Base-by-base conservation (phyloP, 2,113 vertebrate species). In the Notechis scutatus region DNA sequence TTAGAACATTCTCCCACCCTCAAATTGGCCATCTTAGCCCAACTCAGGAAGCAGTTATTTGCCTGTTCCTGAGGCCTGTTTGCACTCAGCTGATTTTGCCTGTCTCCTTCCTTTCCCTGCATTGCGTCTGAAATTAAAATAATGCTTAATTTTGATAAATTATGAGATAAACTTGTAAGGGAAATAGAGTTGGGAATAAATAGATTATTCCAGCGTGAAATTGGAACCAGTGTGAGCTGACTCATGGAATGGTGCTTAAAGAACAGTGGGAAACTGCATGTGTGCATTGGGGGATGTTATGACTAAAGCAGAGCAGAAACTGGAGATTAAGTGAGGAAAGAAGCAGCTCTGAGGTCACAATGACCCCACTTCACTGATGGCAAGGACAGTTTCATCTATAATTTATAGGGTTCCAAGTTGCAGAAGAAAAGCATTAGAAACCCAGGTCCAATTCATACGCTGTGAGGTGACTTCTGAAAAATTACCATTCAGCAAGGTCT, bases 311-410 rank as follows among this genome's bases (percentile, higher is more conserved):
- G 94, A 95, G 90, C 94, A 92, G 87, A 94, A 94, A 90, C 64
- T 95, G 94, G 96, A 92, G 94, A 96, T 61, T 81, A 97, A 94
- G 91, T 94, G 92, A 95, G 94, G 94, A 96, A 93, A 90, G 85
- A 94, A 93, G 64, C 74, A 96, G 93, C 93, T 55, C 91, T 91
- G 45, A 94, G 61, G 61, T 50, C 90, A 92, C 94, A 93, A 92
- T 92, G 59, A 94, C 85, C 26, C 81, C 92, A 52, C 61, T 92
- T 85, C 69, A 81, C 2, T 93, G 8, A 91, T 42, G 74, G 34
- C 34, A 42, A 81, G 18, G 18, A 81, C 18, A 81, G 74, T 10
- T 39, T 42, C 74, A 81, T 20, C 74, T 23, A 21, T 55, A 34
- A 56, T 56, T 52, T 88, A 56, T 56, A 18, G 15, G 54, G n/a